phyloP scores from a whole-genome alignment of 2,797 vertebrate genomes.

The Eidolon dupreanum region DNA sequence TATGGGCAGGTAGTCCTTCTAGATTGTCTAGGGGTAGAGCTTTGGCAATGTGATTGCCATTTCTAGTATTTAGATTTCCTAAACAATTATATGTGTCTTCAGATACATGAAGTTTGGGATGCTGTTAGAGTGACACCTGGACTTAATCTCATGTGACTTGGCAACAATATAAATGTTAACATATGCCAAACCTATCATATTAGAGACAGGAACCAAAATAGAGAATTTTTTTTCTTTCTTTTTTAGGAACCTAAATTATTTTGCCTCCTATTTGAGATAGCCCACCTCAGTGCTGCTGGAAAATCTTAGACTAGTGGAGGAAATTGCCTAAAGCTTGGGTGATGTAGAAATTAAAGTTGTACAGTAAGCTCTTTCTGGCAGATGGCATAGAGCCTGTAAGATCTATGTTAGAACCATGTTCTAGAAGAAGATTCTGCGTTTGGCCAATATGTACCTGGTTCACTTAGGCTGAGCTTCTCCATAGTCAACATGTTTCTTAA shows the following conservation, averaged over 20 bases:
- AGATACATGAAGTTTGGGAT: not conserved
- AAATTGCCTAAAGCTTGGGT: not conserved
- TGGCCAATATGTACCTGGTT: not conserved
- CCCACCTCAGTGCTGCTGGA: not conserved
- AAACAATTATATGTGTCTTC: not conserved
- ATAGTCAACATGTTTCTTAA: not conserved
- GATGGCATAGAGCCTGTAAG: not conserved
- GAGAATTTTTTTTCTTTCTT: not conserved
- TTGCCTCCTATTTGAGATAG: not conserved
- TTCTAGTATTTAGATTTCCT: not conserved
- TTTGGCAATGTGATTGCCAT: not conserved
- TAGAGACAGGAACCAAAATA: conserved; percentile 45
- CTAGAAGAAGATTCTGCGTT: not conserved
- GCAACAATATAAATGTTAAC: conserved; percentile 23
- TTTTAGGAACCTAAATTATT: not conserved
- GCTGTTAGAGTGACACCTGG: not conserved
- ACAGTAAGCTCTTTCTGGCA: not conserved
- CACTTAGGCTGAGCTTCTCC: not conserved
- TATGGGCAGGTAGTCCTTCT: not conserved
- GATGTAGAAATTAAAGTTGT: conserved; percentile 25
- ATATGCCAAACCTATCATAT: not conserved
- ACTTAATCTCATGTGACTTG: not conserved
- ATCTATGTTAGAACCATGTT: not conserved
- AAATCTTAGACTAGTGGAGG: not conserved
- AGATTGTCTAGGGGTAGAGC: not conserved